These are phyloP conservation scores for Melieria crassipennis DNA, from an alignment of 2,888 invertebrate species.

Conservation along the genomic window DNA sequence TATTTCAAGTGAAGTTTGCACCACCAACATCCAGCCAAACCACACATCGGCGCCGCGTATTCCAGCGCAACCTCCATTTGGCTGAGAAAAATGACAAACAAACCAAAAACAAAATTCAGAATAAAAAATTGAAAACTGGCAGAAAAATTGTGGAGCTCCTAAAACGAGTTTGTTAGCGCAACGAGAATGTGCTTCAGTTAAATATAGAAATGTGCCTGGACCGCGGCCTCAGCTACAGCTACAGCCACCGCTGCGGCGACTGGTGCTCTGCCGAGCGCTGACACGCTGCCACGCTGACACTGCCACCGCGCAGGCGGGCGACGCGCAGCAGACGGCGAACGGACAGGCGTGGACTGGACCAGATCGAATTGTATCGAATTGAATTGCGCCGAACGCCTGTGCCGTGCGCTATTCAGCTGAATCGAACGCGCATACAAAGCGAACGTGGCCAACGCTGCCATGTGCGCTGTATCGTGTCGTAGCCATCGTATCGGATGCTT, in stretches of 20 bases:
- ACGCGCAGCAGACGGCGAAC: background rate
- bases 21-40: too few relatives aligned
- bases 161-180: constrained; percentile 28
- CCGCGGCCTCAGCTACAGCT: background rate
- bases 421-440: too few relatives aligned
- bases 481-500: constrained; percentile 31
- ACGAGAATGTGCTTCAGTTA: constrained; percentile 30
- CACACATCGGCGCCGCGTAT: too few relatives aligned
- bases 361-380: constrained; percentile 26
- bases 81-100: background rate
- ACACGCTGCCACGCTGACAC: constrained; percentile 27
- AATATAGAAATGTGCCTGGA: constrained; percentile 28
- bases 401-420: too few relatives aligned
- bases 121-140: background rate
- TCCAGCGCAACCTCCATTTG: too few relatives aligned
- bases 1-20: too few relatives aligned
- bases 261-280: constrained; percentile 9
- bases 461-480: too few relatives aligned
- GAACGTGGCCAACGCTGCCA: too few relatives aligned
- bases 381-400: constrained; percentile 17
- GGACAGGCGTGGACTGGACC: constrained; percentile 23
- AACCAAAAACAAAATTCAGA: background rate
- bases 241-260: too few relatives aligned
- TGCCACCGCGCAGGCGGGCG: background rate
- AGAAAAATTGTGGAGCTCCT: constrained; percentile 21